A percentile compares a stretch with the other conserved stretches of the same genome.
phyloP scores from a whole-genome alignment of 2,113 vertebrate genomes.

The Cyprinodon tularosa region DNA sequence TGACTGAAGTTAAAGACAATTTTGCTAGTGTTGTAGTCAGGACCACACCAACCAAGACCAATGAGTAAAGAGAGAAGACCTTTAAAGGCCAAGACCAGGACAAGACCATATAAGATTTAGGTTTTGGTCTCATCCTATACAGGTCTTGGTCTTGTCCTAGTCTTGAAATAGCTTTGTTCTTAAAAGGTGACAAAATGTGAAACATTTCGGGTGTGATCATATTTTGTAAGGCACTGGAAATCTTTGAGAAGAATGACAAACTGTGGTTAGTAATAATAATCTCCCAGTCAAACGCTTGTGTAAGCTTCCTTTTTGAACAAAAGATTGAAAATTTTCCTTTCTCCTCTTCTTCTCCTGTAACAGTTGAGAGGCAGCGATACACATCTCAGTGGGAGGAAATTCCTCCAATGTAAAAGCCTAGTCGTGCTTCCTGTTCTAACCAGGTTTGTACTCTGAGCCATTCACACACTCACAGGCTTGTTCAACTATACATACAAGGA shows the following conservation, averaged over 20 bases:
- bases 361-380: constrained; percentile 59
- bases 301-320: constrained; percentile 31
- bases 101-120: no score
- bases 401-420: constrained; percentile 71
- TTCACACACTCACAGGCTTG: not conserved
- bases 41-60: no score
- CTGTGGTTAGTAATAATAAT: constrained; percentile 27
- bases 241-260: constrained; percentile 25
- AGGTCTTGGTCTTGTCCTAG: no score
- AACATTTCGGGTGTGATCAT: not conserved
- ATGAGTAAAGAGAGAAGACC: no score
- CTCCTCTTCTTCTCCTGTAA: constrained; percentile 15
- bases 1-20: no score
- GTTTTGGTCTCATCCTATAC: no score
- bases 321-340: constrained; percentile 14
- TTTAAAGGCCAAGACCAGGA: no score
- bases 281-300: constrained; percentile 24
- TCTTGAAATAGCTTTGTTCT: not conserved
- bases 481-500: constrained; percentile 25
- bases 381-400: constrained; percentile 76
- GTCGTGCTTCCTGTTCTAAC: constrained; percentile 69
- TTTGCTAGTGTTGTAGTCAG: no score
- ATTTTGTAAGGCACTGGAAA: not conserved
- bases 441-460: constrained; percentile 13
- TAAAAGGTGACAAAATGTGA: not conserved